Percentiles rank a stretch among this genome's conserved stretches.
phyloP scores from a whole-genome alignment of 2,113 vertebrate genomes.

The Tricholaema leucomelas region DNA sequence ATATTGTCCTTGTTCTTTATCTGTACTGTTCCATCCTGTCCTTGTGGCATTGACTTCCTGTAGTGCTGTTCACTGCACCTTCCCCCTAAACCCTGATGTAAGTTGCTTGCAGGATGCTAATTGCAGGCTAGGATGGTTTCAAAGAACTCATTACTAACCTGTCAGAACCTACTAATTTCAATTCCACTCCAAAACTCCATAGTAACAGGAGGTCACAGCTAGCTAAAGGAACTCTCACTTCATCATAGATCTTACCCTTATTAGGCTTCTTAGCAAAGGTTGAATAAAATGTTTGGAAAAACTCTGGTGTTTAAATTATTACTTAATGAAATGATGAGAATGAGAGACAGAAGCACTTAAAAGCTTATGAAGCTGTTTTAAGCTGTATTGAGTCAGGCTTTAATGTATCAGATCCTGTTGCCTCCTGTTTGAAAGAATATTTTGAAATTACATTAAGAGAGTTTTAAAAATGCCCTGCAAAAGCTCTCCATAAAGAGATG shows the following conservation, averaged over 20 bases:
- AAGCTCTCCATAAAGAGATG: neutral
- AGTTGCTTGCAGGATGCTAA: neutral
- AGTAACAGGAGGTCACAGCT: neutral
- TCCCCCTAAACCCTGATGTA: neutral
- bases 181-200: neutral
- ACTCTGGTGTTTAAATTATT: neutral
- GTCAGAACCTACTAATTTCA: neutral
- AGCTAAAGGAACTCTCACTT: neutral
- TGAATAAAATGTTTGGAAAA: neutral
- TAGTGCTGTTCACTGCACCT: neutral
- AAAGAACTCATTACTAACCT: neutral
- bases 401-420: neutral
- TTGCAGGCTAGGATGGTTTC: neutral
- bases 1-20: neutral
- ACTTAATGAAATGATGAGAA: neutral
- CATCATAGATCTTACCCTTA: neutral
- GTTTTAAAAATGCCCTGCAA: neutral
- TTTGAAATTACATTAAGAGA: neutral
- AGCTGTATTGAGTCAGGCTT: neutral
- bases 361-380: neutral
- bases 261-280: neutral
- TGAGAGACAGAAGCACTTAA: neutral
- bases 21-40: neutral
- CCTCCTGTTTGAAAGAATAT: neutral
- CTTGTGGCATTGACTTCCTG: neutral